phyloP scores from a whole-genome alignment of 1,140 invertebrate species.

The Ceratosolen fusciceps region DNA sequence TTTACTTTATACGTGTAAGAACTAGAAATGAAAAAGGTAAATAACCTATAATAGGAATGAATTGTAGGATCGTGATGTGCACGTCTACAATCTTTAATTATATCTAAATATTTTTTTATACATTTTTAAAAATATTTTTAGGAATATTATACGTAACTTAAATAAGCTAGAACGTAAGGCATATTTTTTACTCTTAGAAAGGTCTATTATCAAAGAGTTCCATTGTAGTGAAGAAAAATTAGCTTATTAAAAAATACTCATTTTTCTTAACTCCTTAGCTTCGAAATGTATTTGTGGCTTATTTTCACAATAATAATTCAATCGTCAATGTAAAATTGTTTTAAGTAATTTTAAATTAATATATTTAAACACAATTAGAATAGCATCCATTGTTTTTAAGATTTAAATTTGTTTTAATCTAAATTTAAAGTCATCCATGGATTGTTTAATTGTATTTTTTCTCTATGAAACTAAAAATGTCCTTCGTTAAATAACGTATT shows the following conservation, averaged over 20 bases:
- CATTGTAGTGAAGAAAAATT: background rate
- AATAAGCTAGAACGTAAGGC: background rate
- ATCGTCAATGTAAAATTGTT: no score
- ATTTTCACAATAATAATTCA: no score
- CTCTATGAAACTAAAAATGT: no score
- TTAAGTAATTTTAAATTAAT: no score
- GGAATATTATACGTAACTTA: background rate
- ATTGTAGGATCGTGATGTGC: background rate
- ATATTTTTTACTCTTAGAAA: background rate
- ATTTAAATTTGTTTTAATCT: no score
- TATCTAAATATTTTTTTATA: background rate
- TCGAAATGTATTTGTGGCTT: background rate
- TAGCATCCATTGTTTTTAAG: no score
- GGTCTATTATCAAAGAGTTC: background rate
- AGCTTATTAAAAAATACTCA: background rate
- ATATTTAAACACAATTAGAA: no score
- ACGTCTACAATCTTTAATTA: background rate
- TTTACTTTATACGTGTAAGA: no score
- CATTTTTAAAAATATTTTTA: background rate
- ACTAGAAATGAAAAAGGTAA: background rate
- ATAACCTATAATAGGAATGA: background rate
- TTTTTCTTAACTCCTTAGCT: background rate
- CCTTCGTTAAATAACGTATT: no score
- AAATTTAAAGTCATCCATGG: no score
- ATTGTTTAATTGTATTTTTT: no score